These are phyloP conservation scores for Corvus cornix DNA, from an alignment of 2,113 vertebrate species.

Conservation along the genomic window DNA sequence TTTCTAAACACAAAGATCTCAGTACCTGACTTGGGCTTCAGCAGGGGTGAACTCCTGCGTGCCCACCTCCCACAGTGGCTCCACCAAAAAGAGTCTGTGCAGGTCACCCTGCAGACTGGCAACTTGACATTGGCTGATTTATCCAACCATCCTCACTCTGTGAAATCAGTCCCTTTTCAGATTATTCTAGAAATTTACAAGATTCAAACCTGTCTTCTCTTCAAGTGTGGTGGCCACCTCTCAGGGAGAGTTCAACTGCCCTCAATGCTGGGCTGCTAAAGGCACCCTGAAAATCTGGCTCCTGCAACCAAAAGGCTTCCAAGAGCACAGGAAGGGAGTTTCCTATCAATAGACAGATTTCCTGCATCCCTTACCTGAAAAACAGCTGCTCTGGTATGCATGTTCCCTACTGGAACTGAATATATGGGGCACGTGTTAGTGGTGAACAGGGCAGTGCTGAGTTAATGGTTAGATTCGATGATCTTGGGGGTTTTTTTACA, in stretches of 20 bases:
- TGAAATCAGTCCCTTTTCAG: neutral
- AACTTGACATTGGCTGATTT: neutral
- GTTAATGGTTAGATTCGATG: fast-evolving
- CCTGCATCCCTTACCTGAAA: neutral
- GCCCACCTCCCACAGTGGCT: neutral
- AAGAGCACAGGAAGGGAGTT: neutral
- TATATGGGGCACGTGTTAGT: neutral
- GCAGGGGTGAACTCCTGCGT: fast-evolving
- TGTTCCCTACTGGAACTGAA: neutral
- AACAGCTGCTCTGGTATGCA: neutral
- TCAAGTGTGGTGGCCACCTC: neutral
- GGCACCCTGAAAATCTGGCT: neutral
- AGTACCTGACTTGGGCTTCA: fast-evolving
- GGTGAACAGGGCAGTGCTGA: neutral
- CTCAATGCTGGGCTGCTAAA: neutral
- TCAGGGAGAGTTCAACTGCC: neutral
- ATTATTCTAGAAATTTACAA: neutral
- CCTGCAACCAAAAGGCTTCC: neutral
- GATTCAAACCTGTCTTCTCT: neutral
- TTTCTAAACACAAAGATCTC: neutral
- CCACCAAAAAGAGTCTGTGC: neutral
- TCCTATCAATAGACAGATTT: neutral
- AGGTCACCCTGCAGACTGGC: neutral
- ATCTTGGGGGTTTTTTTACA: neutral
- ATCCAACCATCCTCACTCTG: neutral